Conservation (phyloP, 2,888 invertebrate genomes). For the Aradus depressus region DNA sequence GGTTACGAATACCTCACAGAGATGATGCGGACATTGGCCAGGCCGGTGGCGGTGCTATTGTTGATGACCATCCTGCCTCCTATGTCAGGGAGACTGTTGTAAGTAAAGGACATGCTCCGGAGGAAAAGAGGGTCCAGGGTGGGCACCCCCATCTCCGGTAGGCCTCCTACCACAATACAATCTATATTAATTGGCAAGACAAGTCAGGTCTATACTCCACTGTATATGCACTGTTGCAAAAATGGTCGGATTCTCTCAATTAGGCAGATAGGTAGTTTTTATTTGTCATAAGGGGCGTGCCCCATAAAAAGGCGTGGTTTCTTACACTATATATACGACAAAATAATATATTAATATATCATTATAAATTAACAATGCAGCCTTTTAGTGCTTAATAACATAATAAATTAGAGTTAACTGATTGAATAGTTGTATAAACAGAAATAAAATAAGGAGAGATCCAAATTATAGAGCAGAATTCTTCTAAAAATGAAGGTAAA, state of each 20-base stretch:
- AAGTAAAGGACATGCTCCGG: conserved; percentile 30
- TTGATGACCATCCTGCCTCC: conserved; percentile 29
- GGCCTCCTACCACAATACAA: conserved; percentile 36
- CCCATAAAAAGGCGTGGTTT: neutral
- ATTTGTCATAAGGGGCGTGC: no score
- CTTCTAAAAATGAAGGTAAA: no score
- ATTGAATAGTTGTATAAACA: no score
- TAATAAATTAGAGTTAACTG: no score
- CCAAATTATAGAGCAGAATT: no score
- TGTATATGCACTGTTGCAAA: neutral
- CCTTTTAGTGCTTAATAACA: no score
- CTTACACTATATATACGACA: no score
- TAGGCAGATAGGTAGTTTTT: no score
- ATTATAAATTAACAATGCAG: no score
- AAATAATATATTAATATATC: no score
- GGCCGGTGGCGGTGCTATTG: conserved; percentile 29
- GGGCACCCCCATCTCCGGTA: conserved; percentile 43
- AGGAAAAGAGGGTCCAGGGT: conserved; percentile 31
- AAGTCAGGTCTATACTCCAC: no score
- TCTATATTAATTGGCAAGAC: neutral
- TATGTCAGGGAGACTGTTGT: conserved; percentile 31
- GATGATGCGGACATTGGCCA: conserved; percentile 28
- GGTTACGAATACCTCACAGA: conserved; percentile 28
- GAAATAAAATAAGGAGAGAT: no score
- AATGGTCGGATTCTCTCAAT: neutral